Evolutionary conservation across 2,888 invertebrate genomes (phyloP).

Genomic region (Lasioglossum vierecki): DNA sequence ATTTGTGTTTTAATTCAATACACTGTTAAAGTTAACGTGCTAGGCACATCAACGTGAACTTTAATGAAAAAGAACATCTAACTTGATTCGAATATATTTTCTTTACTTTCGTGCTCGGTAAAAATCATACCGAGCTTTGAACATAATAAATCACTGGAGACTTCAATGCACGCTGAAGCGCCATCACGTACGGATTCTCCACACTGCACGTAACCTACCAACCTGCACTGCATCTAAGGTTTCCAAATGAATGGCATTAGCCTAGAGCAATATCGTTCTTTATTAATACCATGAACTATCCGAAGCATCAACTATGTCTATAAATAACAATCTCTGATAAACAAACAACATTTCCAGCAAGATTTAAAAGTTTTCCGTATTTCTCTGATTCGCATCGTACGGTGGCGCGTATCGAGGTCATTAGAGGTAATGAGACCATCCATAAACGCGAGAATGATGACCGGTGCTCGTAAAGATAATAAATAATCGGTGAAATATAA

Average conservation of each 20-base stretch:
- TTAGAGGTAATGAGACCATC: constrained; percentile 64
- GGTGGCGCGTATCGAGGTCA: constrained; percentile 41
- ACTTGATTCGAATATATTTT: not conserved
- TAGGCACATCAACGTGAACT: no score
- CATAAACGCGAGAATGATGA: constrained; percentile 63
- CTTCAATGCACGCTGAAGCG: not conserved
- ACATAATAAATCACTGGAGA: not conserved
- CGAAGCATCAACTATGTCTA: not conserved
- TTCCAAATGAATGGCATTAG: not conserved
- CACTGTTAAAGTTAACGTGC: no score
- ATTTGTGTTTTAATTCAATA: no score
- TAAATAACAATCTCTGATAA: not conserved
- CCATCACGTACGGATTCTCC: not conserved
- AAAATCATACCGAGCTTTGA: not conserved
- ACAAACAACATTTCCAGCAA: not conserved
- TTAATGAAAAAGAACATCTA: not conserved
- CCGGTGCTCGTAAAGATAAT: constrained; percentile 59
- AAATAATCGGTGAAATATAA: constrained; percentile 69
- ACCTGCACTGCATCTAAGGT: not conserved
- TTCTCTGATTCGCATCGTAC: constrained; percentile 39
- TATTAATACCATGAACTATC: not conserved
- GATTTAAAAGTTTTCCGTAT: constrained; percentile 7
- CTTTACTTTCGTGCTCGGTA: not conserved
- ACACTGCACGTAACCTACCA: not conserved
- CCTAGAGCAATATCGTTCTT: not conserved